phyloP scores from a whole-genome alignment of 1,140 invertebrate species.

The Eumeta japonica region DNA sequence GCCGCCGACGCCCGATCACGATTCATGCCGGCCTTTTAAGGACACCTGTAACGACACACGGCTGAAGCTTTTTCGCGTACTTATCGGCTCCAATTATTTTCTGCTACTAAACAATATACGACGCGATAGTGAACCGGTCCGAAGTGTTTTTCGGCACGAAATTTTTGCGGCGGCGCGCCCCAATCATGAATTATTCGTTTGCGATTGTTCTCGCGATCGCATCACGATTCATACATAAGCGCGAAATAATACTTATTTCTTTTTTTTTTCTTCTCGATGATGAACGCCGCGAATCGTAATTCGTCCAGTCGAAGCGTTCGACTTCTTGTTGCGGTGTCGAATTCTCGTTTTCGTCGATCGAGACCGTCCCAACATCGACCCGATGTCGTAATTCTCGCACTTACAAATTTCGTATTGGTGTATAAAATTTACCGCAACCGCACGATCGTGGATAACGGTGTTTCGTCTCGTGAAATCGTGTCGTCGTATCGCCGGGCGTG shows the following conservation, averaged over 20 bases:
- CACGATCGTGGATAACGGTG: too few species aligned
- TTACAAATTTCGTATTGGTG: too few species aligned
- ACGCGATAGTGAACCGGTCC: constrained; percentile 23
- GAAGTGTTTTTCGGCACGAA: constrained; percentile 37
- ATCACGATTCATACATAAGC: constrained; percentile 57
- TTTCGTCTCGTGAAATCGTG: too few species aligned
- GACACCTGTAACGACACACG: constrained; percentile 47
- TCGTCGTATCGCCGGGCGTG: too few species aligned
- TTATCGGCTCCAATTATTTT: constrained; percentile 57
- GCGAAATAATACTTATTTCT: too few species aligned
- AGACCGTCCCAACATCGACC: too few species aligned
- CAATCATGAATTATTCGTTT: constrained; percentile 58
- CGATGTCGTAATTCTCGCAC: too few species aligned
- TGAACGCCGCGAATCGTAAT: constrained; percentile 31
- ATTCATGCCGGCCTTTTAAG: constrained; percentile 44
- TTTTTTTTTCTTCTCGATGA: constrained; percentile 37
- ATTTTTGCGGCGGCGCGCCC: constrained; percentile 54
- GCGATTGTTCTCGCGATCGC: constrained; percentile 47
- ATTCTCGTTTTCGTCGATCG: too few species aligned
- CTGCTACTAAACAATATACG: constrained; percentile 50
- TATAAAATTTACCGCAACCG: too few species aligned
- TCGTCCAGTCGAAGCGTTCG: too few species aligned
- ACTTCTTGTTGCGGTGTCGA: too few species aligned
- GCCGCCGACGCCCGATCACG: constrained; percentile 36
- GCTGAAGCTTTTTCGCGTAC: constrained; percentile 30